Evolutionary conservation across 2,113 vertebrate species (phyloP).

Genomic region (Echinops telfairi): DNA sequence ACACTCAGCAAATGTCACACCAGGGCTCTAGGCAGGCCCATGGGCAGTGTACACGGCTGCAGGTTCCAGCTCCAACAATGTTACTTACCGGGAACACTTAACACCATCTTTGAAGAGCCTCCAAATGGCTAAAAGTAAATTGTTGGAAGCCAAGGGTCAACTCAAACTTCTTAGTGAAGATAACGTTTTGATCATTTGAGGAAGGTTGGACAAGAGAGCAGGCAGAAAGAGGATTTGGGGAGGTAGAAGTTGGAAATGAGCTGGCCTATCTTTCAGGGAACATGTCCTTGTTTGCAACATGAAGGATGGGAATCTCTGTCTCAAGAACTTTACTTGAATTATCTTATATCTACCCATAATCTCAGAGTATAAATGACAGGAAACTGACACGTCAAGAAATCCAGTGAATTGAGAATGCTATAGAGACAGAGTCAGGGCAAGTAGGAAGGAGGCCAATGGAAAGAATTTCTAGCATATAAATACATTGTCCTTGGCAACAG

Average conservation of each 20-base stretch:
- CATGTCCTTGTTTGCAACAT: neutral
- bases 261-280: neutral
- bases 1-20: accelerated
- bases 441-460: no score
- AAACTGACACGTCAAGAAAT: neutral
- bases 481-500: no score
- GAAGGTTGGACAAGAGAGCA: neutral
- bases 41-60: neutral
- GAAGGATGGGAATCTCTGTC: neutral
- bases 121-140: neutral
- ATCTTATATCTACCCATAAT: neutral
- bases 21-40: neutral
- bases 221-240: no score
- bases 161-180: neutral
- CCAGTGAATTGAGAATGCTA: neutral
- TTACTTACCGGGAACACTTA: neutral
- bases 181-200: neutral
- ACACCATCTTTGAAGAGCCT: neutral
- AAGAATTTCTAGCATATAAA: no score
- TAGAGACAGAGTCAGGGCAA: no score
- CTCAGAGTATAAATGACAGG: neutral
- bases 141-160: neutral
- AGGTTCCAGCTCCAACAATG: neutral
- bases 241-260: neutral
- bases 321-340: neutral